phyloP scores from a whole-genome alignment of 2,888 invertebrate genomes.

The Halictus ligatus region DNA sequence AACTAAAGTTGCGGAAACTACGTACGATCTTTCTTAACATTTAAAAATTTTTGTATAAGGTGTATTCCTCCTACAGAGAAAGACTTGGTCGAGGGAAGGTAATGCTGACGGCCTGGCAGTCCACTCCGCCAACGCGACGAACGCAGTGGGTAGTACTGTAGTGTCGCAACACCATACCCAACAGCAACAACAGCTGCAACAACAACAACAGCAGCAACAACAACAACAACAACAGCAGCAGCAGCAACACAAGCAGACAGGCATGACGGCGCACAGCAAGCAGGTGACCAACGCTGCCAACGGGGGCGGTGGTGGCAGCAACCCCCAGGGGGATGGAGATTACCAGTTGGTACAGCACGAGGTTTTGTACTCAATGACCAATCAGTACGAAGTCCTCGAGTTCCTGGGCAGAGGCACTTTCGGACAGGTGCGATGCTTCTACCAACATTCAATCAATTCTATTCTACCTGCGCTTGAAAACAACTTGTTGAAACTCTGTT shows the following conservation, averaged over 20 bases:
- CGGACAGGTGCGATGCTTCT: conserved; percentile 87
- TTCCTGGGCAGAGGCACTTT: conserved; percentile 99
- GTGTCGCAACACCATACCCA: conserved; percentile 81
- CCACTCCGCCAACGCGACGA: conserved; percentile 82
- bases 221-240: conserved; percentile 85
- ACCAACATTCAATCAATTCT: not conserved
- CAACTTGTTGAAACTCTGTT: not conserved
- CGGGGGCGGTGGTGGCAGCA: conserved; percentile 86
- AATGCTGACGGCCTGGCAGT: conserved; percentile 86
- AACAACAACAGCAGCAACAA: conserved; percentile 83
- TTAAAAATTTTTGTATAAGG: conserved; percentile 70
- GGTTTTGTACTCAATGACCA: conserved; percentile 98
- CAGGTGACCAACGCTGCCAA: conserved; percentile 92
- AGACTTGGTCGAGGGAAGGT: conserved; percentile 88
- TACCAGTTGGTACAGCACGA: conserved; percentile 99
- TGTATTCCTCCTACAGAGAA: conserved; percentile 85
- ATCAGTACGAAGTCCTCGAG: conserved; percentile 98
- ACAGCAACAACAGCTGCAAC: conserved; percentile 82
- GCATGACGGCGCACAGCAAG: conserved; percentile 93
- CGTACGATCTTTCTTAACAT: conserved; percentile 54
- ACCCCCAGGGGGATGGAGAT: conserved; percentile 93
- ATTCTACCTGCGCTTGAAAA: not conserved
- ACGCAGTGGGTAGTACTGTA: conserved; percentile 85
- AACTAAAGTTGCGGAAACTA: conserved; percentile 24
- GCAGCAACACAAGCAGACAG: conserved; percentile 85